Base-by-base conservation (phyloP, 2,888 invertebrate genomes). In the Trilocha varians region DNA sequence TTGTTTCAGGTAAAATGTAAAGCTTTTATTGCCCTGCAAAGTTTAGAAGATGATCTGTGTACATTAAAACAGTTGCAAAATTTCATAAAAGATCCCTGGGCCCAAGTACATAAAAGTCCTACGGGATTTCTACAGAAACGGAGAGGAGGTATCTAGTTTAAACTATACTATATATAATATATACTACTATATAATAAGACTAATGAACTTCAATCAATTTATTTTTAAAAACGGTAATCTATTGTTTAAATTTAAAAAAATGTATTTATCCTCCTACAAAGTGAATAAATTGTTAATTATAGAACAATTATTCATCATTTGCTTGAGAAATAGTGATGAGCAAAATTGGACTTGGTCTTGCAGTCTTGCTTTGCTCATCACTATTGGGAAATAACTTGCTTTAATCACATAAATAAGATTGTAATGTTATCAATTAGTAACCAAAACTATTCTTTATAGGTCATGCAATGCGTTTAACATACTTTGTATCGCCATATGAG, bases 401-500 rank as follows among this genome's bases (percentile, higher is more conserved):
- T n/a, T 16, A 15, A 3, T 16, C 15, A 34, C 16, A 9, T 15
- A 13, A 14, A 38, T 1, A 16, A 15, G 16, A 15, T 15, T 8
- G 9, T 17, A 3, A 13, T 16, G 5, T 34, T 25, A 11, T 17
- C 5, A 14, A 3, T 3, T 35, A 16, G 2, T 8, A 15, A 17
- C 3, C 4, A 18, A n/a, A 25, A 4, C 32, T 38, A 15, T n/a
- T 43, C 5, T 33, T 62, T 62, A 32, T 74, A 93, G 93, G 96
- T 44, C 96, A 97, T 67, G 94, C 98, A 1, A 94, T 98, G 94
- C 94, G 93, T 61, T 82, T 98, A 17, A 97, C 96, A 0, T 98
- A 97, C 74, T 97, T 97, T 72, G 93, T 97, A 3, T 94, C 96
- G 0, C 97, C 97, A 0, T 97, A 97, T 65, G 97, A 97, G 70